A percentile compares a stretch with the other conserved stretches of the same genome.
phyloP scores from a whole-genome alignment of 1,140 invertebrate species.

The Lucilia sericata region DNA sequence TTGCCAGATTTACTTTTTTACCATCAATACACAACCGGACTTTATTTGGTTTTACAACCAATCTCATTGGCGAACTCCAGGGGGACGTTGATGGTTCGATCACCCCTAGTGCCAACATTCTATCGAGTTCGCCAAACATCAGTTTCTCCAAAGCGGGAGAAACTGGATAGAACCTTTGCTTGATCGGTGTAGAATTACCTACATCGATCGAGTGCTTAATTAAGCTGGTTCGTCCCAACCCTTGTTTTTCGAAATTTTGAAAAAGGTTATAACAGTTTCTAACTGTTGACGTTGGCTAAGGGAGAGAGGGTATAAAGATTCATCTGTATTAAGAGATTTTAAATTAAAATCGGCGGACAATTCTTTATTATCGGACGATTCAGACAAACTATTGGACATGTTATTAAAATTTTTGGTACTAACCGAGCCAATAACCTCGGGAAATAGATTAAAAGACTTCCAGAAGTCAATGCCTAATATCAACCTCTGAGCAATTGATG shows the following conservation, averaged over 20 bases:
- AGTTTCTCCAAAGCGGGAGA: too few relatives aligned
- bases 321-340: too few relatives aligned
- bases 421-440: constrained; percentile 6
- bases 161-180: too few relatives aligned
- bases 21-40: too few relatives aligned
- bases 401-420: not conserved
- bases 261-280: not conserved
- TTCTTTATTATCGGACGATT: not conserved
- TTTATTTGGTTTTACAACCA: too few relatives aligned
- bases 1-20: too few relatives aligned
- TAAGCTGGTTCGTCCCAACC: not conserved
- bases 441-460: constrained; percentile 23
- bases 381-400: not conserved
- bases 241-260: too few relatives aligned
- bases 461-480: constrained; percentile 30
- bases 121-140: too few relatives aligned
- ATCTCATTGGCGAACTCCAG: constrained; percentile 14
- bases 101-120: constrained; percentile 8
- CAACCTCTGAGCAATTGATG: not conserved
- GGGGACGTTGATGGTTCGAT: not conserved
- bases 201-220: too few relatives aligned
- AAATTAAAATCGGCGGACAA: not conserved
- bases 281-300: too few relatives aligned
- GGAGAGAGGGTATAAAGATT: not conserved
- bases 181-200: too few relatives aligned